Base-by-base conservation (phyloP, 2,113 vertebrate species). In the Platysternon megacephalum region DNA sequence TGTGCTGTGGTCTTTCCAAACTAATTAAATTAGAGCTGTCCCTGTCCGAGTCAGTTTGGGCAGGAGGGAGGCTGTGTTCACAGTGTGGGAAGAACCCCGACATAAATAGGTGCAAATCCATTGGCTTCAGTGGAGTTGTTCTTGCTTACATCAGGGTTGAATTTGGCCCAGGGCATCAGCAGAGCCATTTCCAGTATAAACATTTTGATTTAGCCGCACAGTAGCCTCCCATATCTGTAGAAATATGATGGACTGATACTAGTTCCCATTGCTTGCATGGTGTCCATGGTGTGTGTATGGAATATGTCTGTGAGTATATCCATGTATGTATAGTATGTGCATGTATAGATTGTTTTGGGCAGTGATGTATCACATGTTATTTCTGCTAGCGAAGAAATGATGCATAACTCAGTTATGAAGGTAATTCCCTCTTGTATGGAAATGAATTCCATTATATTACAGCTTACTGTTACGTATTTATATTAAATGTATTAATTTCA, bases 401-500 rank as follows among this genome's bases (percentile, higher is more conserved):
- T 89, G 87, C 85, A 29, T 96, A 90, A 82, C 90, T 79, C 39
- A 68, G 82, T 74, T 91, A 89, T 79, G 49, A 94, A 93, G 89
- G 81, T 89, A 85, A 94, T 96, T 97, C 88, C 91, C 82, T 79
- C 82, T 91, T 89, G 85, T 82, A 86, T 94, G 89, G 91, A 94
- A 97, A 93, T 90, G 51, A 92, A 94, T 96, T 68, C 79, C 52
- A 35, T 96, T 91, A 89, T 87, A 86, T 93, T 72, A 79, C 48
- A 80, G 88, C 95, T 93, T 93, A 87, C 92, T 96, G 74, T 89
- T 97, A 94, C 42, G 53, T 98, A 82, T 95, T 96, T 91, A 52
- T 95, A 94, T 79, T 44, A 97, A 86, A 96, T 52, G 29, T 88
- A 79, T 95, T 97, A 93, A 95, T 98, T 97, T 97, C 90, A 84